phyloP scores from a whole-genome alignment of 2,888 invertebrate genomes.

The Leptogaster cylindrica region DNA sequence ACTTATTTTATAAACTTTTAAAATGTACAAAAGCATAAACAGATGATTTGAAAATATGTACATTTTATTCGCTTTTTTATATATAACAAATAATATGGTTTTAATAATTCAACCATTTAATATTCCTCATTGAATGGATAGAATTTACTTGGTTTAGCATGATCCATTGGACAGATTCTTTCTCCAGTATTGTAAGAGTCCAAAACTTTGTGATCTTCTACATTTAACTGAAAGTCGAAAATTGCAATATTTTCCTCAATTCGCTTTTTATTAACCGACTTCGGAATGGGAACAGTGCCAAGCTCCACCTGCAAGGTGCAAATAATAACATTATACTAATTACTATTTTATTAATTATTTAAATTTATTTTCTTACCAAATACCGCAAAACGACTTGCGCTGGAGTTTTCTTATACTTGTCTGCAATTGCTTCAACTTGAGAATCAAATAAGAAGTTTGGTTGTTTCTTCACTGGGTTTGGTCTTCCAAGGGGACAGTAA shows the following conservation, averaged over 20 bases:
- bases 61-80: neutral
- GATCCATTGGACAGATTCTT: conserved; percentile 53
- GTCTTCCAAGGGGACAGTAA: conserved; percentile 80
- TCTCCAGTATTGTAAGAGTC: conserved; percentile 63
- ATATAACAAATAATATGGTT: no score
- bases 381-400: conserved; percentile 74
- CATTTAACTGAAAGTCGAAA: conserved; percentile 66
- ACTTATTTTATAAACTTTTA: neutral
- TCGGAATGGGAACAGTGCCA: conserved; percentile 66
- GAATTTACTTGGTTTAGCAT: conserved; percentile 55
- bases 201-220: conserved; percentile 64
- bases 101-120: conserved; percentile 45
- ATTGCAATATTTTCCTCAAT: conserved; percentile 66
- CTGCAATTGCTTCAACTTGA: conserved; percentile 67
- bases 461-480: conserved; percentile 74
- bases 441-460: conserved; percentile 65
- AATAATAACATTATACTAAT: neutral
- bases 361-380: conserved; percentile 51
- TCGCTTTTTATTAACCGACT: conserved; percentile 65
- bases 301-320: conserved; percentile 62
- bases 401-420: conserved; percentile 70
- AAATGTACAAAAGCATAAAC: neutral
- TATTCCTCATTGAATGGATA: conserved; percentile 58
- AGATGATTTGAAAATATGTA: neutral
- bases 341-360: neutral